These are phyloP conservation scores for Odontomyia ornata DNA, from an alignment of 2,888 invertebrate species.

Conservation along the genomic window DNA sequence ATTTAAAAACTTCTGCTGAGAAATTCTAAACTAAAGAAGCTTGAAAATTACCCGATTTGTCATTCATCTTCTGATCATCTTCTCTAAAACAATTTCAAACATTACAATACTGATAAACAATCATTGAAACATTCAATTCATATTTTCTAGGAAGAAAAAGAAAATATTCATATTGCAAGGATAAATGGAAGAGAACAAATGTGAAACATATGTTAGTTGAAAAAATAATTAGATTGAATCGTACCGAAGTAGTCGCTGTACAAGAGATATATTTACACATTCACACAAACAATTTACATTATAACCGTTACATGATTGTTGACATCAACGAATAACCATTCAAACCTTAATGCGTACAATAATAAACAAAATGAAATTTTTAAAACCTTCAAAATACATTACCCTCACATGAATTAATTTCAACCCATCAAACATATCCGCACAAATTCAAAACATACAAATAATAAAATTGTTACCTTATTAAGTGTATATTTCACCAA, in stretches of 20 bases:
- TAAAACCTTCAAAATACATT: background rate
- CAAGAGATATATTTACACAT: too few species aligned
- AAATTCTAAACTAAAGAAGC: conserved; percentile 12
- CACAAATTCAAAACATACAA: background rate
- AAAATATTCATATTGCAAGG: background rate
- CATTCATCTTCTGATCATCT: background rate
- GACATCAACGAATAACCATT: background rate
- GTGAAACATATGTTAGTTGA: background rate
- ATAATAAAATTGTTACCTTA: background rate
- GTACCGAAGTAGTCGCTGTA: too few species aligned
- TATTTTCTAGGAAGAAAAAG: background rate
- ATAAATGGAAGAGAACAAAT: background rate
- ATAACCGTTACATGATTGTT: background rate
- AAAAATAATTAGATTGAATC: background rate
- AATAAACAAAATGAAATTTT: background rate
- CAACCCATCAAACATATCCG: conserved; percentile 1
- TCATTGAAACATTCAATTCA: background rate
- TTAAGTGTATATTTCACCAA: background rate
- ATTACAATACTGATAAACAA: background rate
- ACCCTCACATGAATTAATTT: background rate
- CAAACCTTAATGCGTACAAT: background rate
- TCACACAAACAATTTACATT: background rate
- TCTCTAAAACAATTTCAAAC: background rate
- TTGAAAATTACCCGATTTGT: background rate
- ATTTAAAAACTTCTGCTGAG: background rate